Evolutionary conservation across 1,140 invertebrate genomes (phyloP), one percentile per base, ranked within the genome.

Genomic region (Aphelenchoides fujianensis): DNA sequence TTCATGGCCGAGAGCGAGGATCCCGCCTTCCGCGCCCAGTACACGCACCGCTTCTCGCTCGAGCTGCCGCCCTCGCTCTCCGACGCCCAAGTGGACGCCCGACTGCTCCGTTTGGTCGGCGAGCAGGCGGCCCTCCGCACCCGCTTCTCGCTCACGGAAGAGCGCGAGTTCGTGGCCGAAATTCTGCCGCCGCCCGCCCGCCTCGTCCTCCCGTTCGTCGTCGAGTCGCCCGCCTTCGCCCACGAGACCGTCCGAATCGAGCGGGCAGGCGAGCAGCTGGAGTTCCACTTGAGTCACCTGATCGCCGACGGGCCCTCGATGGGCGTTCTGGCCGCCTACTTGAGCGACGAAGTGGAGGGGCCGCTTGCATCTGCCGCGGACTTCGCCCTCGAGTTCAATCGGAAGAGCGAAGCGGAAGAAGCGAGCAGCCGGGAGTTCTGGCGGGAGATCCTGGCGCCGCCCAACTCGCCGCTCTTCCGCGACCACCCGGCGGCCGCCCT

Each of bases 221-320:
- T 66, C 7, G n/a, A 66, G 53, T 19, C 16, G n/a, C 27, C 16
- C 16, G 63, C 37, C 53, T 66, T 66, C 27, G 27, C 1, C 19
- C 1, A 41, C 16, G 63, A 66, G 34, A 66, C 63, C 12, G 63
- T 66, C 30, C 30, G 1, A 3, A 66, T 66, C 53, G 34, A 34
- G n/a, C 55, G n/a, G 12, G 27, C 16, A 36, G 34, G 53, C 19
- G 32, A 36, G 1, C n/a, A 34, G 53, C 28, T 66, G 12, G 16
- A 66, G 16, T 34, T 73, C 41, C 32, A 74, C 7, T 31, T 73
- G 9, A 64, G 62, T 67, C 72, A 73, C 41, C 34, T 73, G 2
- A 64, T 66, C 0, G 34, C 59, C 9, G 72, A 74, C 36, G 72
- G 72, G 0, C 35, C 30, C 52, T 74, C 72, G 5, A 74, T 74